Conservation (phyloP, 64 coral and sea anemone genomes). For the Stichodactyla mertensii region DNA sequence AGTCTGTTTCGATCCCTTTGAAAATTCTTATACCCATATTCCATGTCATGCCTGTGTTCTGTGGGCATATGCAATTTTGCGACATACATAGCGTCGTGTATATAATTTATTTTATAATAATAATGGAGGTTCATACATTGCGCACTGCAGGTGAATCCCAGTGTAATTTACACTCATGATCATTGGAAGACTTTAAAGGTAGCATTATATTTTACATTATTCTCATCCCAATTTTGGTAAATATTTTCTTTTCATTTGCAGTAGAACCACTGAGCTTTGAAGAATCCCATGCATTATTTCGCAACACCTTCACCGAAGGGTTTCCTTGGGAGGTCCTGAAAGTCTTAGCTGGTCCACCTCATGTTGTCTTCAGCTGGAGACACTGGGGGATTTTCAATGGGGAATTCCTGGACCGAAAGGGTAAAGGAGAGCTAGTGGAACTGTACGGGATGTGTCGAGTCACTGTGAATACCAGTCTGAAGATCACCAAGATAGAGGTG, state of each 20-base stretch:
- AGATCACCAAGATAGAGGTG: not conserved
- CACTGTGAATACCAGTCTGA: not conserved
- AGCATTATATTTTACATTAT: too few species aligned
- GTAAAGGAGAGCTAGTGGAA: conserved; percentile 24
- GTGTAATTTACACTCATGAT: too few species aligned
- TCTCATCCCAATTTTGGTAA: not conserved
- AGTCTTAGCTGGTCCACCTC: conserved; percentile 49
- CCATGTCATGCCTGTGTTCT: too few species aligned
- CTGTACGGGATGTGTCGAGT: conserved; percentile 1
- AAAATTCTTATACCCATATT: too few species aligned
- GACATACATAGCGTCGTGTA: too few species aligned
- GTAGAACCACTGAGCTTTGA: conserved; percentile 33
- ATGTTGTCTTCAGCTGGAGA: conserved; percentile 17
- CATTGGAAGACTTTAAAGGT: too few species aligned
- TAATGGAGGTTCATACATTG: too few species aligned
- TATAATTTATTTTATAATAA: too few species aligned
- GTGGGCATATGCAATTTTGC: too few species aligned
- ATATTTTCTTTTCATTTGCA: not conserved
- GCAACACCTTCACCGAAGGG: conserved; percentile 58
- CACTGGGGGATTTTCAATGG: conserved; percentile 16
- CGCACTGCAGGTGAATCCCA: too few species aligned
- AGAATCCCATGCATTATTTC: conserved; percentile 56
- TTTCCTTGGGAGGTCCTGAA: conserved; percentile 91
- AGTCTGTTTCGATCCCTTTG: too few species aligned
- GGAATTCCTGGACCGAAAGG: not conserved